These are phyloP conservation scores for Craniophora ligustri DNA, from an alignment of 2,888 invertebrate genomes.

Conservation along the genomic window DNA sequence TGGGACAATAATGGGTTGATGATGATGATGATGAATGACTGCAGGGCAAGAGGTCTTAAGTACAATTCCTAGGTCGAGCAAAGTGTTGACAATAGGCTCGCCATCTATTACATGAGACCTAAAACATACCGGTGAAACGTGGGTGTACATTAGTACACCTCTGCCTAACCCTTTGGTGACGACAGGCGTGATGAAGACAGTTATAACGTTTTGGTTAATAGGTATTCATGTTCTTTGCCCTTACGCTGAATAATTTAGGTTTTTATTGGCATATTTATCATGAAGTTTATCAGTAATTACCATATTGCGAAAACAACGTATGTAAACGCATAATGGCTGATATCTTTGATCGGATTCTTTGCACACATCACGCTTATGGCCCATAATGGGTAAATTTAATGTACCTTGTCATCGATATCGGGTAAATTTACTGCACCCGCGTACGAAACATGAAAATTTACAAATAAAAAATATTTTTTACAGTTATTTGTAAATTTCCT, in stretches of 20 bases:
- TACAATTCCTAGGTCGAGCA: too few species aligned
- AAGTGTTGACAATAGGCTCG: too few species aligned
- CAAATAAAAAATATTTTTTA: too few species aligned
- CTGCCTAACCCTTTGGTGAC: too few species aligned
- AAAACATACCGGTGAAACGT: too few species aligned
- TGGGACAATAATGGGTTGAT: too few species aligned
- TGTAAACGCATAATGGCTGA: slow-evolving; percentile 8
- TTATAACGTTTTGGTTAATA: slow-evolving; percentile 33
- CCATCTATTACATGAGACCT: too few species aligned
- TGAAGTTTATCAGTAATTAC: slow-evolving; percentile 37
- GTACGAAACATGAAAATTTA: background rate
- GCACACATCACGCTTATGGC: slow-evolving; percentile 25
- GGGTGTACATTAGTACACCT: too few species aligned
- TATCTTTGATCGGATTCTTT: slow-evolving; percentile 35
- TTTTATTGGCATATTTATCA: slow-evolving; percentile 42
- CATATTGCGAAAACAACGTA: slow-evolving; percentile 40
- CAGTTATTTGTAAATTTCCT: too few species aligned
- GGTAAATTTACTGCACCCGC: background rate
- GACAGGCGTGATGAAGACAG: too few species aligned
- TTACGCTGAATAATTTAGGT: slow-evolving; percentile 37
- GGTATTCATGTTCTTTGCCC: slow-evolving; percentile 39
- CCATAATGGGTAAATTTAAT: slow-evolving; percentile 19
- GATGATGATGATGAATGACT: too few species aligned
- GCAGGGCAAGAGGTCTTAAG: too few species aligned
- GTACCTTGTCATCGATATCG: background rate